These are phyloP conservation scores for Microctonus hyperodae DNA, from an alignment of 2,888 invertebrate genomes.

Conservation along the genomic window DNA sequence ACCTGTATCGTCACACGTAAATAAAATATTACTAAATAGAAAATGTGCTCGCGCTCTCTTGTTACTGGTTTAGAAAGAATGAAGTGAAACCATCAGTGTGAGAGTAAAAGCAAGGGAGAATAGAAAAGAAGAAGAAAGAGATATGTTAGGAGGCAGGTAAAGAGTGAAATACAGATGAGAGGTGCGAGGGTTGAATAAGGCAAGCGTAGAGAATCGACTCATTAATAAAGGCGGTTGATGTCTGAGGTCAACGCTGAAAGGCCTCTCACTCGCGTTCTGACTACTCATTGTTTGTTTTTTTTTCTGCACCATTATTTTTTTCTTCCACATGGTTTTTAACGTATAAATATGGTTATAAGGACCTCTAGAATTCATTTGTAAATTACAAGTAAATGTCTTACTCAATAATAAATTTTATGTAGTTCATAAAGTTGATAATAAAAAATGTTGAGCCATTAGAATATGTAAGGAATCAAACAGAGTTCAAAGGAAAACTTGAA, in stretches of 20 bases:
- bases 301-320: neutral
- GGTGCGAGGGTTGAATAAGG: conserved; percentile 36
- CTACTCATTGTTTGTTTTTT: neutral
- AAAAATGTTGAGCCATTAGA: neutral
- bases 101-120: too few species aligned
- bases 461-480: neutral
- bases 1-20: too few species aligned
- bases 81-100: too few species aligned
- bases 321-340: neutral
- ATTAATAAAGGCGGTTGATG: conserved; percentile 44
- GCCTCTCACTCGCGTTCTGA: neutral
- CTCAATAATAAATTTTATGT: too few species aligned
- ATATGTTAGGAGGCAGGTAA: neutral
- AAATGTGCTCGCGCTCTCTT: too few species aligned
- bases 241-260: conserved; percentile 5
- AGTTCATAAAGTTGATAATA: neutral
- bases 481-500: conserved; percentile 9
- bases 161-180: neutral
- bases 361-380: neutral
- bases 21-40: too few species aligned
- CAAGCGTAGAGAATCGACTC: conserved; percentile 43
- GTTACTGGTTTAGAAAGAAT: too few species aligned
- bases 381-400: neutral
- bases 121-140: too few species aligned
- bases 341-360: neutral